Percentiles rank a stretch among this genome's conserved stretches.
Conservation (phyloP, 2,113 vertebrate genomes). For the Octodon degus region DNA sequence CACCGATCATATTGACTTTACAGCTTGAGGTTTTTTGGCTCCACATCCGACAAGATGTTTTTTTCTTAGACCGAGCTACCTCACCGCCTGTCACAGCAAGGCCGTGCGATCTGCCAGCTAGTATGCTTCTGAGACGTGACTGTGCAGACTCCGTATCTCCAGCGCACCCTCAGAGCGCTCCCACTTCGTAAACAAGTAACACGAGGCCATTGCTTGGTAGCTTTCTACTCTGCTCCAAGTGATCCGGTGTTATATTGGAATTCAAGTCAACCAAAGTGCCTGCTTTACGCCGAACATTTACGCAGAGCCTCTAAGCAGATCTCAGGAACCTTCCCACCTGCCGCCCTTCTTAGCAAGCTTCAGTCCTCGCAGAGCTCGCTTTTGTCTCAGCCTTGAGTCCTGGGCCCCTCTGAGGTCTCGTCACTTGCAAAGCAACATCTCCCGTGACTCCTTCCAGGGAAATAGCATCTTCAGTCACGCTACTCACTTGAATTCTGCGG, state of each 20-base stretch:
- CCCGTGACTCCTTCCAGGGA: not conserved
- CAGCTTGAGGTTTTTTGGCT: slow-evolving; percentile 22
- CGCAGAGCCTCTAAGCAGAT: not conserved
- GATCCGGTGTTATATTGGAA: not conserved
- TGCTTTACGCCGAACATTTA: not conserved
- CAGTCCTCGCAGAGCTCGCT: not conserved
- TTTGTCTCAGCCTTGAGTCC: not conserved
- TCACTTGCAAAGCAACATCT: not conserved
- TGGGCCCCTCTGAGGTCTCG: not conserved
- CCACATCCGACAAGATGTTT: slow-evolving; percentile 10
- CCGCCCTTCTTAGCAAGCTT: not conserved
- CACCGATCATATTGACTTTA: slow-evolving; percentile 28
- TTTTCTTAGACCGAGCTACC: not conserved
- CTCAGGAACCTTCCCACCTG: not conserved
- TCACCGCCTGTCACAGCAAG: not conserved
- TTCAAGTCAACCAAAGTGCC: not conserved
- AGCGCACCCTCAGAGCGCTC: not conserved
- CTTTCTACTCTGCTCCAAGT: not conserved
- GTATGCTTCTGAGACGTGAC: not conserved
- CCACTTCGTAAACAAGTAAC: not conserved
- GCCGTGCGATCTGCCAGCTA: not conserved
- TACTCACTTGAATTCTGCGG: not conserved
- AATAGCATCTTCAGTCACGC: not conserved
- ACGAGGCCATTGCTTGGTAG: not conserved
- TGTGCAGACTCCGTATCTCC: not conserved